Conservation (phyloP, 2,797 vertebrate species). For the Carcharodon carcharias region DNA sequence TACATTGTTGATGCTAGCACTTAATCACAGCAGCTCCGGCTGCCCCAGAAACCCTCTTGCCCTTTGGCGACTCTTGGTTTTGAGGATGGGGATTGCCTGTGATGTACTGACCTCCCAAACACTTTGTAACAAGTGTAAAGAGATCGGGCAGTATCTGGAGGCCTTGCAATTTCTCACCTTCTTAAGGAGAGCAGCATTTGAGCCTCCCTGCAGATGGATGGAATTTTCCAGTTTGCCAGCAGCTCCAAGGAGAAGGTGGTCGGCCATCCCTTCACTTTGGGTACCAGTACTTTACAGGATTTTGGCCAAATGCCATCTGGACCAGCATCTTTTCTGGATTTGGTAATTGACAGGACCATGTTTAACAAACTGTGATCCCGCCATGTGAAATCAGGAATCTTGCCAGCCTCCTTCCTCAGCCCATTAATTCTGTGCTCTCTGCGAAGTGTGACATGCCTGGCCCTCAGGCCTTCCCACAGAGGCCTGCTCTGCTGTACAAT, state of each 20-base stretch:
- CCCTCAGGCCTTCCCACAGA: conserved; percentile 48
- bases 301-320: not conserved
- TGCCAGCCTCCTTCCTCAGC: not conserved
- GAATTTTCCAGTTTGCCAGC: not conserved
- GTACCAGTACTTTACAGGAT: not conserved
- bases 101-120: too few species aligned
- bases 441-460: conserved; percentile 43
- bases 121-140: too few species aligned
- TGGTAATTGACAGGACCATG: not conserved
- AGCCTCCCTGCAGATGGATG: not conserved
- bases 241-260: too few species aligned
- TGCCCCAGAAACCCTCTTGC: too few species aligned
- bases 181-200: not conserved
- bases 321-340: not conserved
- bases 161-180: not conserved
- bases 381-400: not conserved
- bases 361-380: not conserved
- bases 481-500: conserved; percentile 73
- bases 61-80: too few species aligned
- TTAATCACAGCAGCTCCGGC: too few species aligned
- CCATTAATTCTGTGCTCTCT: not conserved
- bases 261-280: not conserved
- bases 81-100: too few species aligned
- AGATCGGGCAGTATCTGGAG: not conserved
- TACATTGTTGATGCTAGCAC: too few species aligned